Evolutionary conservation across 2,113 vertebrate genomes (phyloP), one percentile per base, ranked within the genome.

Genomic region (Morone saxatilis): DNA sequence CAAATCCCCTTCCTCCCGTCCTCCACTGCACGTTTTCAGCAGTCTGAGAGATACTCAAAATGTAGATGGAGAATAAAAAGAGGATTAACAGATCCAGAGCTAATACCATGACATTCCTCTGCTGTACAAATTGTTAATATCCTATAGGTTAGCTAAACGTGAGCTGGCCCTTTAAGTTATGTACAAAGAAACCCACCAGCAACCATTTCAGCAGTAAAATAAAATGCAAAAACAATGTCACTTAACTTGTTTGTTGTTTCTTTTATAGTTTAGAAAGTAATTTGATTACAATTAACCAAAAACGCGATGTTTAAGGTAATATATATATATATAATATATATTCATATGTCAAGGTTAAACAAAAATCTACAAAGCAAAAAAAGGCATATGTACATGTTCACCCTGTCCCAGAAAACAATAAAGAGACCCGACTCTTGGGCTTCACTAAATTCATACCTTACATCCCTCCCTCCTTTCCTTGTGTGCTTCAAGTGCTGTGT

Each of bases 51-150:
- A 88, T 92, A 94, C 95, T 96, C 92, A 95, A 95, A 84, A 95
- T 95, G 95, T 92, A 94, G 88, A 95, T 94, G 93, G 94, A 96
- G 94, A 95, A 86, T 94, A 95, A 95, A 96, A 96, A 75, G 70
- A 85, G 69, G 94, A 95, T 95, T 95, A 92, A 97, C 95, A 95
- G 94, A 96, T 95, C 96, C 94, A 96, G 95, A 89, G 96, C 95
- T 95, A 95, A 96, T 95, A 96, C 96, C 96, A 95, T 94, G 96
- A 97, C 96, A 97, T 97, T 97, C 97, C 95, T 96, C 96, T 92
- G 96, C 96, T 97, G 96, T 96, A 97, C 96, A 97, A 96, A 96
- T 96, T 95, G 96, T 96, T 96, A 95, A 96, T 95, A 93, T 95
- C 96, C 94, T 96, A 96, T 94, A 96, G 70, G 88, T 93, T 86